Evolutionary conservation across 2,888 invertebrate species (phyloP), one percentile per base, ranked within the genome.

Genomic region (Hypena proboscidalis): DNA sequence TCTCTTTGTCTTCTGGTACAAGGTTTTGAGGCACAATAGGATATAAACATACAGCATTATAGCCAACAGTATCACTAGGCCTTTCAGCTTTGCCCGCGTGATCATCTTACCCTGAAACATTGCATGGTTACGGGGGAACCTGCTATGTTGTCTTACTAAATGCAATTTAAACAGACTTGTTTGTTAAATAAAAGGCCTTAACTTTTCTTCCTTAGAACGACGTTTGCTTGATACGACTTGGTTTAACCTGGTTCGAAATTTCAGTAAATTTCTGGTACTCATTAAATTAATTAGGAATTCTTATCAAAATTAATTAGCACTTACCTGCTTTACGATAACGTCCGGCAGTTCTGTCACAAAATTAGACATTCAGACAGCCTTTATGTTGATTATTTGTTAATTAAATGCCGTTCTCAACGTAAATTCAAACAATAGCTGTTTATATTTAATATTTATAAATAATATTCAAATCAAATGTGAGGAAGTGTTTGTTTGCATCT

Each of bases 321-420:
- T 66, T 41, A 74, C 74, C 30, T 58, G 65, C 55, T 72, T 74
- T 14, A 70, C 56, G 27, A 66, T 42, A 19, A 74, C 72, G 55
- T 63, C 61, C 30, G 71, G 74, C 31, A 68, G 33, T 35, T 67
- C 61, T 38, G 56, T 45, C 39, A 31, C 47, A 47, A 50, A 40
- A 36, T 43, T 32, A 40, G 60, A 43, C 60, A 60, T 60, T 57
- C 57, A 52, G 54, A 33, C 17, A 26, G 35, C 13, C 26, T 48
- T 34, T 39, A 23, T 1, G 6, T 6, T 17, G 10, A 26, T 46
- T 22, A 17, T 30, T 38, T 31, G 20, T 19, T 21, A 11, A 8
- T 8, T 9, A 33, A 36, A 31, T 7, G 31, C 4, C 25, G 9
- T n/a, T 8, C 6, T n/a, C 6, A 8, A 21, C n/a, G 21, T n/a